Conservation (phyloP, 1,140 invertebrate species). For the Ylistrum balloti region DNA sequence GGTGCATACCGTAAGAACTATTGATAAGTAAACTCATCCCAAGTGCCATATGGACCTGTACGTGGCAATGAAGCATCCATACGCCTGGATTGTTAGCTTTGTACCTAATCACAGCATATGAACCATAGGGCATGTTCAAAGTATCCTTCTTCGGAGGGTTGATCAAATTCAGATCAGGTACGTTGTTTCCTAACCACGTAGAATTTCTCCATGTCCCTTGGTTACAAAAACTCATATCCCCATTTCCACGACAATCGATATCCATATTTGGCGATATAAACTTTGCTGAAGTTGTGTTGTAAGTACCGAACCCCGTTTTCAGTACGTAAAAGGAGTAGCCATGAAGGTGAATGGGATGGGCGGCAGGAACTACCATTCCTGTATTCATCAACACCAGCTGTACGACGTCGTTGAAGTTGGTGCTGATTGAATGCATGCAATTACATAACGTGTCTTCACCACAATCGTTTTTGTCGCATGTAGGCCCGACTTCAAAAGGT, state of each 20-base stretch:
- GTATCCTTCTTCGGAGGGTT: constrained; percentile 88
- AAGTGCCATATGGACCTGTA: constrained; percentile 72
- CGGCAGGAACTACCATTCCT: constrained; percentile 85
- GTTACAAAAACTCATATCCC: constrained; percentile 61
- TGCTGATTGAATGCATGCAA: constrained; percentile 51
- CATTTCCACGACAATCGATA: constrained; percentile 67
- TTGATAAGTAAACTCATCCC: constrained; percentile 79
- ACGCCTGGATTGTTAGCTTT: constrained; percentile 88
- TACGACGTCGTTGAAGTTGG: constrained; percentile 66
- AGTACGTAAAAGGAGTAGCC: constrained; percentile 89
- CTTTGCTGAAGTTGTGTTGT: constrained; percentile 77
- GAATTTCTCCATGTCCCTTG: constrained; percentile 67
- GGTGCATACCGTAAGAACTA: constrained; percentile 67
- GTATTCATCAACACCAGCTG: constrained; percentile 76
- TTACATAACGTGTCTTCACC: constrained; percentile 63
- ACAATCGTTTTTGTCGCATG: constrained; percentile 54
- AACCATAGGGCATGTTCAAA: constrained; percentile 87
- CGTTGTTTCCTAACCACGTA: constrained; percentile 68
- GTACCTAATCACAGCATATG: constrained; percentile 88
- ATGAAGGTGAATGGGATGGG: constrained; percentile 89
- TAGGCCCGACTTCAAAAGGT: constrained; percentile 61
- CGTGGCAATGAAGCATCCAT: constrained; percentile 80
- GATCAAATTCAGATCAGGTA: constrained; percentile 79
- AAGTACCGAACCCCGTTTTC: constrained; percentile 82
- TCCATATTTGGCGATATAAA: constrained; percentile 63